A percentile compares a stretch with the other conserved stretches of the same genome.
Evolutionary conservation across 1,140 invertebrate genomes (phyloP).

Genomic region (Chlorops oryzae): DNA sequence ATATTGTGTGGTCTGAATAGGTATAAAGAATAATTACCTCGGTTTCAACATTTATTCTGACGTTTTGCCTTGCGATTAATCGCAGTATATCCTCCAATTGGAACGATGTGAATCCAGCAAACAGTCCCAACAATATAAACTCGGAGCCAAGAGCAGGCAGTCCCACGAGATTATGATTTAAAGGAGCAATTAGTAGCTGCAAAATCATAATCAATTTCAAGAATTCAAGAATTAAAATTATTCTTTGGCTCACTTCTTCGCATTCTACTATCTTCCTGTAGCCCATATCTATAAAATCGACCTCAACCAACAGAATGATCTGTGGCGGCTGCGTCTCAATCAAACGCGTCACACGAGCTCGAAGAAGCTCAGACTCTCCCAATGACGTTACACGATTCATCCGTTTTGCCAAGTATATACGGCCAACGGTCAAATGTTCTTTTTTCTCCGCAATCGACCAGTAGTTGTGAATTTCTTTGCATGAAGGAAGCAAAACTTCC

Average conservation of each 20-base stretch:
- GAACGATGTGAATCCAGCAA: neutral
- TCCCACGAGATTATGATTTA: neutral
- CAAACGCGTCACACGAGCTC: too few relatives aligned
- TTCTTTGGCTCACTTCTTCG: conserved; percentile 1
- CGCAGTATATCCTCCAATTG: neutral
- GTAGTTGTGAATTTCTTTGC: neutral
- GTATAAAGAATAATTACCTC: too few relatives aligned
- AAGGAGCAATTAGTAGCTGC: neutral
- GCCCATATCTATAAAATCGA: conserved; percentile 65
- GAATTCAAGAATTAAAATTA: too few relatives aligned
- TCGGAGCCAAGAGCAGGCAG: neutral
- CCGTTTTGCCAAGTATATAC: neutral
- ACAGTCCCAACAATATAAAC: neutral
- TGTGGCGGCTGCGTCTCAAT: too few relatives aligned
- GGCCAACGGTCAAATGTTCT: neutral
- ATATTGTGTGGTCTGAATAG: too few relatives aligned
- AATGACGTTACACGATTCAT: too few relatives aligned
- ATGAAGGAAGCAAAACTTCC: neutral
- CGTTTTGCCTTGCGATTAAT: neutral
- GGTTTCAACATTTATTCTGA: neutral
- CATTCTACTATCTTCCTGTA: conserved; percentile 36
- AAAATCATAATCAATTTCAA: too few relatives aligned
- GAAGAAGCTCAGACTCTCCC: too few relatives aligned
- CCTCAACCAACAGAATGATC: conserved; percentile 43
- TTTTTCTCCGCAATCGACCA: neutral